Evolutionary conservation across 2,888 invertebrate genomes (phyloP), one percentile per base, ranked within the genome.

Genomic region (Acronicta alni): DNA sequence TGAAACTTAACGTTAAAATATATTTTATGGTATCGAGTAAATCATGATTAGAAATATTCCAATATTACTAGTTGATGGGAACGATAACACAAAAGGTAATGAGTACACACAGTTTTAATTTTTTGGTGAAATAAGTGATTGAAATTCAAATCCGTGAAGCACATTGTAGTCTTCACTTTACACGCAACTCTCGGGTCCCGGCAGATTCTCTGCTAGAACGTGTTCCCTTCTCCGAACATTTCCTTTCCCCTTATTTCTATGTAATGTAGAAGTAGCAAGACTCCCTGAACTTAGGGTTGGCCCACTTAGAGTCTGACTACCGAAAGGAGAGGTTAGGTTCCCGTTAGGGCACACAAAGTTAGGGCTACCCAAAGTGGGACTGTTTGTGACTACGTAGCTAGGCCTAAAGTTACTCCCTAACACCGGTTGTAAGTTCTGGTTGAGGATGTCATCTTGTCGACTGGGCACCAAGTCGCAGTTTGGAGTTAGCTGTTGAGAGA

Each of bases 161-260:
- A 71, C 58, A 57, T 53, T 57, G 41, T 52, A 57, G 43, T 70
- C 66, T 51, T 67, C 60, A 60, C 62, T 82, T 88, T 80, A 98
- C 86, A 98, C 98, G 93, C 98, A 98, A 94, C 97, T 98, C 89
- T 98, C 98, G 41, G 97, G 98, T 63, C 98, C 98, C 30, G 98
- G 98, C 88, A 98, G 95, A 76, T 97, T 96, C 87, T 97, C 97
- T 51, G 97, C 97, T 80, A 98, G 95, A 59, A 97, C 97, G 83
- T 97, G 97, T 88, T 97, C 97, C 91, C 96, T 95, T 88, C 96
- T 94, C 78, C 95, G 80, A 4, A 88, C 87, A 57, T 91, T 91
- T 1, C 87, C 86, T 92, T 88, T 95, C 65, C 85, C 95, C 93
- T 90, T 95, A 87, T 86, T 95, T 86, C 92, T 88, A 67, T 88